Base-by-base conservation (phyloP, 2,113 vertebrate species). In the Columba janthina region DNA sequence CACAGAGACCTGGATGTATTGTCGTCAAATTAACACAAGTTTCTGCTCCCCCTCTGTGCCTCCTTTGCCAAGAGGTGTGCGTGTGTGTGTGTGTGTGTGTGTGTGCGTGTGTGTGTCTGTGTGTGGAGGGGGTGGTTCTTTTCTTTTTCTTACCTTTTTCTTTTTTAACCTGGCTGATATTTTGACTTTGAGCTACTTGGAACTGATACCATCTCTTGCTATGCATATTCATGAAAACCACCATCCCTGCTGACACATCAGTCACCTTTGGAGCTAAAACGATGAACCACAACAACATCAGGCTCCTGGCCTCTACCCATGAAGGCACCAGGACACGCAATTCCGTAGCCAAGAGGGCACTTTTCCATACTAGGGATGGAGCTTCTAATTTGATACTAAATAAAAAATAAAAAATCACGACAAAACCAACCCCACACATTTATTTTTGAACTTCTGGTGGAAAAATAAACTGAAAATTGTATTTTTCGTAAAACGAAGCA, bases 161-260 rank as follows among this genome's bases (percentile, higher is more conserved):
- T 7, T 44, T 32, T 11, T 20, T 10, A 72, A 42, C 9, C 21
- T 70, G 24, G 28, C 34, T 90, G 56, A 88, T 80, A 61, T 72
- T 92, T 79, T 86, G 74, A 92, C 91, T 85, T 93, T 69, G 75
- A 76, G 58, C 57, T 85, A 28, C 78, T 38, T 34, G 71, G 75
- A 94, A 57, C 24, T 61, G 67, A 32, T n/a, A 2, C 15, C 60
- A 64, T 26, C 57, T 88, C 77, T 69, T 64, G 53, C 32, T 24
- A 10, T 64, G 87, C 65, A 91, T 88, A 94, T 93, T 82, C 92
- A 72, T 66, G 72, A 50, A 0, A 34, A 24, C 36, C 85, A 64
- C 29, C 48, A 75, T 26, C 85, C 54, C 14, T 75, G 81, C 85
- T 94, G 88, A 89, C 81, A 75, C 85, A 82, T 50, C 70, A 53